phyloP scores from a whole-genome alignment of 2,888 invertebrate species.

The Tipula confusa region DNA sequence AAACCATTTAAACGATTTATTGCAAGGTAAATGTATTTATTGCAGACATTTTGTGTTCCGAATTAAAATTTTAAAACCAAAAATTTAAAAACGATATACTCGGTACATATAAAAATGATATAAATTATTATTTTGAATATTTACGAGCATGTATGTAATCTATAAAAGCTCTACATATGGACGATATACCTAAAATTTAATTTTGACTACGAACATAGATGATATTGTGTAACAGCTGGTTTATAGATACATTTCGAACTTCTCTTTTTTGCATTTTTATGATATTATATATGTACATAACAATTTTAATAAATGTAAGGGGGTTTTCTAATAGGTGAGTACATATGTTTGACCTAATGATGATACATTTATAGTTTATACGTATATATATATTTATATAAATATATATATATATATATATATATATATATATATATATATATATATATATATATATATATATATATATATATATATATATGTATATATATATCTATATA shows the following conservation, averaged over 20 bases:
- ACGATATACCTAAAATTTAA: neutral
- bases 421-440: constrained; percentile 6
- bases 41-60: neutral
- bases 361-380: too few species aligned
- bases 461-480: constrained; percentile 6
- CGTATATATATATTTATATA: too few species aligned
- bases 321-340: too few species aligned
- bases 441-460: neutral
- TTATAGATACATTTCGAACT: neutral
- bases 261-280: too few species aligned
- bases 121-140: neutral
- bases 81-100: neutral
- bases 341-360: too few species aligned
- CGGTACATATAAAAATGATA: neutral
- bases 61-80: too few species aligned
- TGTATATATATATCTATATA: neutral
- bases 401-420: too few species aligned
- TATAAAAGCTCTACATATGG: neutral
- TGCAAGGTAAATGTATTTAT: neutral
- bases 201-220: neutral
- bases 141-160: neutral
- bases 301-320: too few species aligned
- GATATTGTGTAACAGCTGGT: neutral
- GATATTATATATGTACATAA: too few species aligned
- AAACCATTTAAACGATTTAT: neutral